Percentiles rank a stretch among this genome's conserved stretches.
These are phyloP conservation scores for Tragulus kanchil DNA, from an alignment of 2,113 vertebrate species.

Conservation along the genomic window DNA sequence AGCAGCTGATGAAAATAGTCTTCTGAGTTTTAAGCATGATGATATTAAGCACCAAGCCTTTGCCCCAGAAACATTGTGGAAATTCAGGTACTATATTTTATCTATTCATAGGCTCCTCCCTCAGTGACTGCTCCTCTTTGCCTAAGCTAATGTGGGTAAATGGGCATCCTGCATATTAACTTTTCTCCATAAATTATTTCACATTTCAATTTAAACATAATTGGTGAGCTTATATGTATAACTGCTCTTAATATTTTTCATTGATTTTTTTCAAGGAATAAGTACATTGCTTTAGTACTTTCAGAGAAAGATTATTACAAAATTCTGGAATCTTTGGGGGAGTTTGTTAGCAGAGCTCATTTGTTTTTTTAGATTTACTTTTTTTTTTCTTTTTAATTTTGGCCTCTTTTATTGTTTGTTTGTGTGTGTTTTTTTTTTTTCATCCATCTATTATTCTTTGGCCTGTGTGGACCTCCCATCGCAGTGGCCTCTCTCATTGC, in stretches of 20 bases:
- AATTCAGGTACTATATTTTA: neutral
- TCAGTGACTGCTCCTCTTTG: neutral
- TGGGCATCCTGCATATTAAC: neutral
- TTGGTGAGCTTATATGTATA: neutral
- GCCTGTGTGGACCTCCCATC: no score
- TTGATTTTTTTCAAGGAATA: slow-evolving; percentile 49
- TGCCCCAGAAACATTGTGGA: neutral
- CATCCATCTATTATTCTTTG: no score
- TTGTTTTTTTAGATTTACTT: no score
- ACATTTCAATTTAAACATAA: neutral
- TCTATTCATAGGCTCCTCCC: neutral
- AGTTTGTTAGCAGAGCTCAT: no score
- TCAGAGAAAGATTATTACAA: slow-evolving; percentile 26
- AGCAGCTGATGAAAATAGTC: neutral
- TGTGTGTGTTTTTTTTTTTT: no score
- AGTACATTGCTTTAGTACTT: slow-evolving; percentile 22
- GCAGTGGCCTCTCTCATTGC: no score
- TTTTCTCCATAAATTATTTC: slow-evolving; percentile 21
- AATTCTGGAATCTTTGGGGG: neutral
- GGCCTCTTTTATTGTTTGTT: no score
- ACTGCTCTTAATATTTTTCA: neutral
- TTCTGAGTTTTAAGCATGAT: neutral
- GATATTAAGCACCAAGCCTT: neutral
- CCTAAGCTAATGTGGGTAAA: neutral
- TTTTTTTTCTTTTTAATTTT: no score